Evolutionary conservation across 2,888 invertebrate species (phyloP).

Genomic region (Hymenopus coronatus): DNA sequence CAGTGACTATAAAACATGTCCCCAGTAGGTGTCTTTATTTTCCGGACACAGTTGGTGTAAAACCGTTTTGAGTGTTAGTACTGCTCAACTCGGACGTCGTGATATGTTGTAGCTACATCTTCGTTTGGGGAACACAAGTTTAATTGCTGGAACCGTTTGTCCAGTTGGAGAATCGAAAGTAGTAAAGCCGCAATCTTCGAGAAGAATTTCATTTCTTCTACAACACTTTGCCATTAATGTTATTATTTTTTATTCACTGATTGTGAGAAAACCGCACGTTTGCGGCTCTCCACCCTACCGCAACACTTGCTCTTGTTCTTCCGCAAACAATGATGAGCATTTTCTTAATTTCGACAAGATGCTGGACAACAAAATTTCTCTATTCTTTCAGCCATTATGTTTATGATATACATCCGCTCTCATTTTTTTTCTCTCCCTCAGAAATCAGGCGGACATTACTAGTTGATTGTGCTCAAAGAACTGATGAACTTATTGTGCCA

Average conservation of each 20-base stretch:
- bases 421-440: too few relatives aligned
- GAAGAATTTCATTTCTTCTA: background rate
- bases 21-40: too few relatives aligned
- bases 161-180: background rate
- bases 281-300: background rate
- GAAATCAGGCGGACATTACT: too few relatives aligned
- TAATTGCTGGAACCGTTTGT: background rate
- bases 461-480: too few relatives aligned
- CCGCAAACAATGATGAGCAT: background rate
- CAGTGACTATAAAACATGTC: too few relatives aligned
- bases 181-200: background rate
- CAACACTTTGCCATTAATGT: background rate
- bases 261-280: background rate
- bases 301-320: background rate
- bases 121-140: background rate
- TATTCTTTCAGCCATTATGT: too few relatives aligned
- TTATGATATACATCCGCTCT: too few relatives aligned
- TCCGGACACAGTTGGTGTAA: too few relatives aligned
- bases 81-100: background rate
- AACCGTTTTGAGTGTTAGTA: too few relatives aligned
- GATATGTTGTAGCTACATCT: background rate
- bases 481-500: too few relatives aligned
- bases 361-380: background rate
- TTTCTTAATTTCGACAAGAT: background rate
- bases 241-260: background rate